Evolutionary conservation across 2,113 vertebrate species (phyloP), one percentile per base, ranked within the genome.

Genomic region (Cyprinus carpio): DNA sequence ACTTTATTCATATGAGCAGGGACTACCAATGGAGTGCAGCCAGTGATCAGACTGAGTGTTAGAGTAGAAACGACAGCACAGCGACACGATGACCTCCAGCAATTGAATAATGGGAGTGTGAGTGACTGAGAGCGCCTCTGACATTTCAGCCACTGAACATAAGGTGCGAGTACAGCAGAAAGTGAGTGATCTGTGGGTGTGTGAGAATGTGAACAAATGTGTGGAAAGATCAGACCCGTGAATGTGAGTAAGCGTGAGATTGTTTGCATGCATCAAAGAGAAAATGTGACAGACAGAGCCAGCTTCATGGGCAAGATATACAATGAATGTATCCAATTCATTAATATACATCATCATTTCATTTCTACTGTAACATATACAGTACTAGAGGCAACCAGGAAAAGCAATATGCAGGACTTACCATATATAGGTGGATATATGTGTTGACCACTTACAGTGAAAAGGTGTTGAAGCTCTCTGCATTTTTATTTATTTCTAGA

Each of bases 81-180:
- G 27, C n/a, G n/a, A 77, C 75, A 77, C 8, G 16, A 10, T 51
- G 43, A 81, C 79, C n/a, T 81, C 62, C 25, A 25, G 40, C 18
- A 18, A 29, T 69, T 27, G 15, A 81, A 51, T 51, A 16, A 77
- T 23, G 15, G 16, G 2, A 43, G 78, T 46, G 60, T 67, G 79
- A 65, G 37, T 49, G 64, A 81, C 34, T 46, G 78, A 46, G 79
- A 81, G 9, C 69, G 43, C 60, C 46, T 54, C 77, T 84, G 82
- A 84, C 86, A 87, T 84, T 84, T 87, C 86, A 74, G 69, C 67
- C 58, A 60, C 56, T 37, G 67, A 71, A 58, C 69, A 69, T 69
- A 34, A 82, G 72, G 72, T 88, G 69, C n/a, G 60, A 65, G 85
- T 23, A 27, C 46, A 49, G 29, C 15, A 43, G 49, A 43, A 79